phyloP scores from a whole-genome alignment of 1,140 invertebrate genomes.

The Cryptotermes secundus region DNA sequence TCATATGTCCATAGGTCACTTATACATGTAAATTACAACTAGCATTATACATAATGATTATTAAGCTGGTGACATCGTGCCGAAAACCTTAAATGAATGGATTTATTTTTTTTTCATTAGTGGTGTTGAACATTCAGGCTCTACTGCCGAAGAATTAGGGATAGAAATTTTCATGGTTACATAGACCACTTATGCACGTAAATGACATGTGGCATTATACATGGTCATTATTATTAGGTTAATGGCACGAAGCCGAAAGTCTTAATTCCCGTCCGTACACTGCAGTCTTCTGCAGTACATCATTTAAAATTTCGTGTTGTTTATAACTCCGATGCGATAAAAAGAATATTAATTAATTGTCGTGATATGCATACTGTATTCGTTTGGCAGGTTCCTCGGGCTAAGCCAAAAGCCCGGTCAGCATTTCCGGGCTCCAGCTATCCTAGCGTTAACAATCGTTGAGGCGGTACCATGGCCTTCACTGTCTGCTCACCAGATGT shows the following conservation, averaged over 20 bases:
- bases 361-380: neutral
- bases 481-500: neutral
- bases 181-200: neutral
- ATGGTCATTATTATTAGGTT: neutral
- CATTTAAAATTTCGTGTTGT: neutral
- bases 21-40: too few relatives aligned
- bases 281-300: neutral
- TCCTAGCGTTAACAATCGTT: neutral
- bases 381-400: neutral
- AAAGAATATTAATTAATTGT: constrained; percentile 14
- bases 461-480: neutral
- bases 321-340: neutral
- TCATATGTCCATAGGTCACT: too few relatives aligned
- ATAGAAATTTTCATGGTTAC: too few relatives aligned
- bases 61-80: too few relatives aligned
- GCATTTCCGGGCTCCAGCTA: neutral
- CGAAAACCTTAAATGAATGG: too few relatives aligned
- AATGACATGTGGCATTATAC: neutral
- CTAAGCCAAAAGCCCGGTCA: neutral
- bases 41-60: too few relatives aligned
- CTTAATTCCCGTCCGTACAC: neutral
- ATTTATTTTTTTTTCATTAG: too few relatives aligned
- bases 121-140: too few relatives aligned
- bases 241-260: neutral
- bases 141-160: too few relatives aligned